Base-by-base conservation (phyloP, 2,888 invertebrate genomes). In the Alcis repandata region DNA sequence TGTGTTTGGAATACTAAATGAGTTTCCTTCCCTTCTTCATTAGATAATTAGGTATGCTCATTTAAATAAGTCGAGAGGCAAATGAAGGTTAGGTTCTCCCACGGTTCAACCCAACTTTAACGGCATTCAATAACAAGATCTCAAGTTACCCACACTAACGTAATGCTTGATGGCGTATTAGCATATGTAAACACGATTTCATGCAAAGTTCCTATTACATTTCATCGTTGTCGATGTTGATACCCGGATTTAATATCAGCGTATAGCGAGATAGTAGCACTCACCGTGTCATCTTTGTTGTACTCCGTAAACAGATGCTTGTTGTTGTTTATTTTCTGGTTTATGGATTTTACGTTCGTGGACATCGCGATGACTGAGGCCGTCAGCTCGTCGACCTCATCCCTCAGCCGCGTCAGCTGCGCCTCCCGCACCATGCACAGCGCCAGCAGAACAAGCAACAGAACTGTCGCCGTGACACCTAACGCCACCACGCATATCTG, bases 221-320 rank as follows among this genome's bases (percentile, higher is more conserved):
- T 63, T 53, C 56, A 54, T 13, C 32, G 43, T 56, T 65, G 54
- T 64, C 51, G 67, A 69, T 68, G 63, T 68, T 70, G 65, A 72
- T 69, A 69, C 53, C 41, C 54, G 48, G 54, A 71, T 68, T 71
- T 63, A 59, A 67, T 65, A 59, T 62, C 56, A 59, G 63, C 36
- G 54, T 64, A 46, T 63, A 52, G 7, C 54, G 45, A 41, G n/a
- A 46, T 58, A 52, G 58, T 62, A 15, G 20, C 45, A 86, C 92
- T 91, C 65, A 92, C 92, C 86, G 91, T 88, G 75, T 92, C 92
- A 63, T 92, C 91, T 77, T 86, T 88, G 79, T 86, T 88, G 79
- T 88, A 86, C 41, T 90, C 89, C 70, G 89, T 88, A 68, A 89
- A 83, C 46, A 72, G 63, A 56, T 87, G 80, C 70, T 84, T 85